Evolutionary conservation across 2,113 vertebrate species (phyloP).

Genomic region (Indicator maculatus): DNA sequence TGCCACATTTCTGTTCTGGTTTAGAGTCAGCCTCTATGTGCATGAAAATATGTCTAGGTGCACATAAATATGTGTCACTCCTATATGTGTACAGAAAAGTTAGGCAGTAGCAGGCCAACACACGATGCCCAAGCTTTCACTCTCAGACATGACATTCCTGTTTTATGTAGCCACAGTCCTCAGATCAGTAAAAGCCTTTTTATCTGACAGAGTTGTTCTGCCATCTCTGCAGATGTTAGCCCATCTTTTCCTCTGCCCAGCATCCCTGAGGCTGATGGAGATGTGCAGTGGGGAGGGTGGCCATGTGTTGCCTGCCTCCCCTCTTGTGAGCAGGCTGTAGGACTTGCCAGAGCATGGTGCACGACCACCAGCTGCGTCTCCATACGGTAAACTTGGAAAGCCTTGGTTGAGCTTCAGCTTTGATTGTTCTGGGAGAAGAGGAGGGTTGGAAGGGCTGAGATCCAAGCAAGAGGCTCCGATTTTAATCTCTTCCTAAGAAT

Average conservation of each 20-base stretch:
- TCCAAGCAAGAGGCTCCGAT: neutral
- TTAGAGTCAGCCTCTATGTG: neutral
- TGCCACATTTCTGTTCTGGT: neutral
- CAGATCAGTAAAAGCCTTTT: neutral
- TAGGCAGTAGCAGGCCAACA: neutral
- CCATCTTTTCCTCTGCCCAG: neutral
- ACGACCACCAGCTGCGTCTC: accelerated
- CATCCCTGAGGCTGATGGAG: no score
- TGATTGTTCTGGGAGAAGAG: neutral
- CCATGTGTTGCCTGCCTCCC: neutral
- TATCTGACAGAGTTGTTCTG: neutral
- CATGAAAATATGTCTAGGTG: neutral
- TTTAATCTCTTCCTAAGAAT: slow-evolving; percentile 39
- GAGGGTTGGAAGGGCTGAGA: neutral
- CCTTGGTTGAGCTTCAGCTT: neutral
- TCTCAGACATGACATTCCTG: no score
- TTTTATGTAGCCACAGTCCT: neutral
- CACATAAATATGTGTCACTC: neutral
- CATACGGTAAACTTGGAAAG: neutral
- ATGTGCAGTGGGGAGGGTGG: neutral
- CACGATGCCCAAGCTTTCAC: neutral
- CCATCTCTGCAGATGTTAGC: neutral
- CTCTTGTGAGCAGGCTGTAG: accelerated
- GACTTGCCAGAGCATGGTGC: neutral
- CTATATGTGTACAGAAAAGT: neutral